Percentiles rank a stretch among this genome's conserved stretches.
phyloP scores from a whole-genome alignment of 2,113 vertebrate species.

The Piaya cayana region DNA sequence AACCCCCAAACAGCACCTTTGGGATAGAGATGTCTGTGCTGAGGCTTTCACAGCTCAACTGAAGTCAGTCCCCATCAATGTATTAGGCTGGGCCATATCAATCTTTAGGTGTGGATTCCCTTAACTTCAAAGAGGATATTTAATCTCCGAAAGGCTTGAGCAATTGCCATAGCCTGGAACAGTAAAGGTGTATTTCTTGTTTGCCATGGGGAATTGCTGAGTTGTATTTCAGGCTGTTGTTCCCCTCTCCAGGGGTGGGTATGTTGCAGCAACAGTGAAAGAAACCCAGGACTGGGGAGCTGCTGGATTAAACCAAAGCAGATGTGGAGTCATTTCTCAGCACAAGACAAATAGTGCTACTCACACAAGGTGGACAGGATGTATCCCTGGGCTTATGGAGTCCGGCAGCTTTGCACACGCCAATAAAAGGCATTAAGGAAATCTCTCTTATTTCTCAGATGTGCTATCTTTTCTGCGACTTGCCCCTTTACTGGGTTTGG shows the following conservation, averaged over 20 bases:
- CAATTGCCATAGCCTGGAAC: neutral
- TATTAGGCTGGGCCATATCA: neutral
- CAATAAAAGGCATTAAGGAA: neutral
- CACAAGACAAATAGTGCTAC: neutral
- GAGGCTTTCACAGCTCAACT: neutral
- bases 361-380: neutral
- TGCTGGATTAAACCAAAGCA: neutral
- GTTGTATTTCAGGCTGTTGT: neutral
- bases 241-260: neutral
- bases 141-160: neutral
- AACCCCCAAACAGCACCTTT: neutral
- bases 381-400: neutral
- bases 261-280: neutral
- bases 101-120: neutral
- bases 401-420: neutral
- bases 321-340: neutral
- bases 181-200: neutral
- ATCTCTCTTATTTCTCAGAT: neutral
- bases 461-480: neutral
- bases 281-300: rapidly evolving
- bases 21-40: no score
- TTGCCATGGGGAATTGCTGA: neutral
- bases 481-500: rapidly evolving
- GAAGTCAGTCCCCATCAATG: neutral
- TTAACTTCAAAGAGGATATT: neutral